Evolutionary conservation across 2,888 invertebrate species (phyloP), one percentile per base, ranked within the genome.

Genomic region (Carabus problematicus): DNA sequence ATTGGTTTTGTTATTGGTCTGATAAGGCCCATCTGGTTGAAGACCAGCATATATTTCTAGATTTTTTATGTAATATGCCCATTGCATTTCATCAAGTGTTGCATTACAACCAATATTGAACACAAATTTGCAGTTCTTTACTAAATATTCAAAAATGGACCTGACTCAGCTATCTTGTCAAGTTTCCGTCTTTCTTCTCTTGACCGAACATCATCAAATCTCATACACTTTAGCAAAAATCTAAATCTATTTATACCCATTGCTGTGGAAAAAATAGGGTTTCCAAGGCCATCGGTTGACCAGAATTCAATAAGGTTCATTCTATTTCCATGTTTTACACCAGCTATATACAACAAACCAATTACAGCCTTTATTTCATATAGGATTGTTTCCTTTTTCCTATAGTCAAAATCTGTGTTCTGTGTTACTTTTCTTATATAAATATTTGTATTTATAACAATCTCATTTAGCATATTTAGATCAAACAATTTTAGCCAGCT

Each of bases 341-440:
- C 71, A 14, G 68, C 70, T 58, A 72, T 40, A 49, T 72, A 72
- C 29, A 72, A 16, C 18, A 72, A 54, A 49, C 67, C 71, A 59
- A 72, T 47, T 1, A 70, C 39, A n/a, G 71, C 71, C 60, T 64
- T 70, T 8, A 70, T 70, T 70, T 72, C 70, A 39, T 9, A 52
- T 19, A 29, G 9, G 56, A 52, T 56, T 9, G 70, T 71, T 29
- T 49, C 41, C 55, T 56, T 71, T 19, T n/a, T 41, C 16, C 59
- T 58, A 18, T 3, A 56, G 14, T 56, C 29, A 12, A 54, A 39
- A 16, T 19, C 19, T 19, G 40, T 70, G n/a, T 59, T 55, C 11
- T 12, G 69, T 39, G n/a, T 12, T n/a, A 69, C 41, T 14, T 29
- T 70, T 70, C 42, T 12, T 41, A 70, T 70, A 39, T 70, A 70